These are phyloP conservation scores for Drosophila bocki DNA, from an alignment of 1,140 invertebrate genomes.

Conservation along the genomic window DNA sequence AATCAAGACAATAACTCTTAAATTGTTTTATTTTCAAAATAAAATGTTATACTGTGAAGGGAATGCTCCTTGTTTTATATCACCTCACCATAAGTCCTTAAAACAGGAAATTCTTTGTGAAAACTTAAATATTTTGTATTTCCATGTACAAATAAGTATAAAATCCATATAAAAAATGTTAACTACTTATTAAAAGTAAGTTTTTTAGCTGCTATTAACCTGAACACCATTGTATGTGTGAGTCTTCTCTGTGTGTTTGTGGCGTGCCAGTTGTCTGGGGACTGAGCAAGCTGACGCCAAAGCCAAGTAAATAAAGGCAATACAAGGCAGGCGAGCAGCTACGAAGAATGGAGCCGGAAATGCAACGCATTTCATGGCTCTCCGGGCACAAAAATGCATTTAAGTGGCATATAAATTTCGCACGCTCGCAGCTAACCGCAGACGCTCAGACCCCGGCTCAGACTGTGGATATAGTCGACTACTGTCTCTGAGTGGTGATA, in stretches of 20 bases:
- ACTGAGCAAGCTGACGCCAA: conserved; percentile 41
- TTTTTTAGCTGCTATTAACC: neutral
- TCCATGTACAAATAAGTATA: neutral
- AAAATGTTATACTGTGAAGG: neutral
- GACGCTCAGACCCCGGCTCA: conserved; percentile 20
- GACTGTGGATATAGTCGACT: conserved; percentile 10
- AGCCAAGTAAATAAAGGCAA: conserved; percentile 49
- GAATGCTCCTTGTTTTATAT: neutral
- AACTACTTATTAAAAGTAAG: neutral
- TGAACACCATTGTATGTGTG: conserved; percentile 2
- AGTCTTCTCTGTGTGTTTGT: conserved; percentile 1
- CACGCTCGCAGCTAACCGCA: conserved; percentile 28
- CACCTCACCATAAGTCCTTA: neutral
- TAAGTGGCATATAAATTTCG: conserved; percentile 72
- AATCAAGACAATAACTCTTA: too few relatives aligned
- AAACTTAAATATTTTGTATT: neutral
- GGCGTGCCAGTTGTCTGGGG: conserved; percentile 10
- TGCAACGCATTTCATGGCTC: conserved; percentile 54
- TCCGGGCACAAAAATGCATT: conserved; percentile 56
- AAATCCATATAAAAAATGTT: neutral
- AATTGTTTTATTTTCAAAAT: neutral
- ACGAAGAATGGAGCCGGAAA: conserved; percentile 37
- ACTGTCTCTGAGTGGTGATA: conserved; percentile 34
- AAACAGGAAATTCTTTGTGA: neutral
- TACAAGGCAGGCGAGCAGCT: conserved; percentile 17